phyloP scores from a whole-genome alignment of 2,113 vertebrate species.

The Myiozetetes cayanensis region DNA sequence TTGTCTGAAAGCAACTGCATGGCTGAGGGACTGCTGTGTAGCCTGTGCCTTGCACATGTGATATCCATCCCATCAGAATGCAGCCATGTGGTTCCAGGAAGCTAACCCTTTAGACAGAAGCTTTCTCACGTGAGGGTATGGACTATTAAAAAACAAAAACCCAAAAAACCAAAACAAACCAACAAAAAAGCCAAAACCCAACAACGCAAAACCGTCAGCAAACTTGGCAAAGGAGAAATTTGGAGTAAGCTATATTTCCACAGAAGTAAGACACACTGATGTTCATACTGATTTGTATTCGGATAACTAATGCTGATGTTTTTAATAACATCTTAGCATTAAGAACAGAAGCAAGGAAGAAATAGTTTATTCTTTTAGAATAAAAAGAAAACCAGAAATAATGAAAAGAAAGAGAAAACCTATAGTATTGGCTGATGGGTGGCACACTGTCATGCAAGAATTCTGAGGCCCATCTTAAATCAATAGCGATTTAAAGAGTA shows the following conservation, averaged over 20 bases:
- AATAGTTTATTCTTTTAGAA: not conserved
- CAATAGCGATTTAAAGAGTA: not conserved
- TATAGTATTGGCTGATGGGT: not conserved
- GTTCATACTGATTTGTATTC: not conserved
- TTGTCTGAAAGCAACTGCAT: not conserved
- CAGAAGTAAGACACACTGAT: not conserved
- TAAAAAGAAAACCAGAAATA: not conserved
- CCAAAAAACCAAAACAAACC: not conserved
- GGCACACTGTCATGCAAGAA: not conserved
- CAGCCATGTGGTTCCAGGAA: not conserved
- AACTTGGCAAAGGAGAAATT: not conserved
- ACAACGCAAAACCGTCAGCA: not conserved
- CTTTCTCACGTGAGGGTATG: not conserved
- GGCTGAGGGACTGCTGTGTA: not conserved
- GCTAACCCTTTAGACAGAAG: not conserved
- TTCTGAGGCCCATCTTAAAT: not conserved
- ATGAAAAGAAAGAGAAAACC: not conserved
- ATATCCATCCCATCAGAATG: not conserved
- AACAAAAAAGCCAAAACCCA: not conserved
- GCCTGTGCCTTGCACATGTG: rapidly evolving
- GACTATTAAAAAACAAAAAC: not conserved
- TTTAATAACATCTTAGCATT: not conserved
- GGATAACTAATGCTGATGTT: not conserved
- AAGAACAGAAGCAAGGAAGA: not conserved
- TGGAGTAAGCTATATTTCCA: not conserved